Evolutionary conservation across 2,888 invertebrate genomes (phyloP).

Genomic region (Callyntrura guangdongensis): DNA sequence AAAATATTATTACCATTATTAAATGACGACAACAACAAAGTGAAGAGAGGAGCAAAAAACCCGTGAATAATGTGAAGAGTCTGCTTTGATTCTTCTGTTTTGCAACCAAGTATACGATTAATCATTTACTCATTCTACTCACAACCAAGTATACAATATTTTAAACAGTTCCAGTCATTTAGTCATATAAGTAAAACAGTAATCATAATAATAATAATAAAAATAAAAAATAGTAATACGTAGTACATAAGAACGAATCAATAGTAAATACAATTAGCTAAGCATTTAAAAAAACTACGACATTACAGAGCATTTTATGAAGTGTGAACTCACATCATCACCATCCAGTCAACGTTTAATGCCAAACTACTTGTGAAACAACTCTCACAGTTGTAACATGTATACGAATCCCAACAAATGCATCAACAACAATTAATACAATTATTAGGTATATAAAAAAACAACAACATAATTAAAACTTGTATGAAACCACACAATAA

Average conservation of each 20-base stretch:
- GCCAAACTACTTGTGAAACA: constrained; percentile 66
- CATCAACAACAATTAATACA: constrained; percentile 39
- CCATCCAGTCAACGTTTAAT: constrained; percentile 57
- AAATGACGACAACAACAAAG: not conserved
- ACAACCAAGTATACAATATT: constrained; percentile 73
- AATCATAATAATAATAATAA: too few species aligned
- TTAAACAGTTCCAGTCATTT: constrained; percentile 77
- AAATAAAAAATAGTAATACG: too few species aligned
- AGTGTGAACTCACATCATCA: constrained; percentile 11
- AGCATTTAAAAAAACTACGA: not conserved
- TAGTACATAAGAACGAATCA: constrained; percentile 11
- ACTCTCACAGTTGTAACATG: constrained; percentile 51
- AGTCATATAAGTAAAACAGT: constrained; percentile 56
- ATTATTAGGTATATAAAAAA: not conserved
- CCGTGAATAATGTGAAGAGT: constrained; percentile 54
- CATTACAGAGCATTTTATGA: constrained; percentile 38
- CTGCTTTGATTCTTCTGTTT: constrained; percentile 52
- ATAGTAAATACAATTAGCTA: not conserved
- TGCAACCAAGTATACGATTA: constrained; percentile 83
- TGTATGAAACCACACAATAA: constrained; percentile 9
- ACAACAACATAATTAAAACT: constrained; percentile 38
- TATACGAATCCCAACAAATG: constrained; percentile 62
- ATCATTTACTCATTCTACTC: constrained; percentile 73
- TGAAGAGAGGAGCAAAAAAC: constrained; percentile 28
- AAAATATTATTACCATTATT: constrained; percentile 2